Evolutionary conservation across 2,888 invertebrate species (phyloP).

Genomic region (Chouioia cunea): DNA sequence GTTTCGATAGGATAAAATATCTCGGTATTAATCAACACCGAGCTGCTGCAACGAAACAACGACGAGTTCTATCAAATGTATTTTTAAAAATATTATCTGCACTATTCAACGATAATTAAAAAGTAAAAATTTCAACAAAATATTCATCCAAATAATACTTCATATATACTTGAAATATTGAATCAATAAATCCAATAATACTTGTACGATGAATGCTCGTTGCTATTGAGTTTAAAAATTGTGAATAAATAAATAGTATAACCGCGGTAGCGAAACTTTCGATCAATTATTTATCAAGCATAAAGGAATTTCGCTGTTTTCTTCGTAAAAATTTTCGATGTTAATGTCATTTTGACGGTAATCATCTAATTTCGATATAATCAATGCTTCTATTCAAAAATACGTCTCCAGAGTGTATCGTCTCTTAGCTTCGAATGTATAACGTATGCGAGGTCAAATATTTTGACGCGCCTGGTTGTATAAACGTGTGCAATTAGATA

Average conservation of each 20-base stretch:
- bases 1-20: too few relatives aligned
- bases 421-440: too few relatives aligned
- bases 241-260: too few relatives aligned
- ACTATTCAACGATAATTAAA: background rate
- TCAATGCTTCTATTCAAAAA: slow-evolving; percentile 16
- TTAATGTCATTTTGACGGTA: slow-evolving; percentile 10
- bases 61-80: background rate
- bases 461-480: too few relatives aligned
- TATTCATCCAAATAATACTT: background rate
- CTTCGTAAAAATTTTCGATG: slow-evolving; percentile 1
- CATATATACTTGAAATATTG: slow-evolving; percentile 11
- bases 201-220: slow-evolving; percentile 9
- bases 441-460: too few relatives aligned
- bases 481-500: too few relatives aligned
- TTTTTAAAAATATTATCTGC: background rate
- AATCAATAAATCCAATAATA: slow-evolving; percentile 24
- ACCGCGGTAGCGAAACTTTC: slow-evolving; percentile 1
- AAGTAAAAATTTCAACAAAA: slow-evolving; percentile 6
- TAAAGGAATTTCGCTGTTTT: slow-evolving; percentile 23
- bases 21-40: too few relatives aligned
- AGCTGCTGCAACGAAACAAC: background rate
- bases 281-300: slow-evolving; percentile 1
- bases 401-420: too few relatives aligned
- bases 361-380: slow-evolving; percentile 7
- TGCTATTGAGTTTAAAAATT: background rate